Evolutionary conservation across 2,797 vertebrate genomes (phyloP), one percentile per base, ranked within the genome.

Genomic region (Leptodactylus fallax): DNA sequence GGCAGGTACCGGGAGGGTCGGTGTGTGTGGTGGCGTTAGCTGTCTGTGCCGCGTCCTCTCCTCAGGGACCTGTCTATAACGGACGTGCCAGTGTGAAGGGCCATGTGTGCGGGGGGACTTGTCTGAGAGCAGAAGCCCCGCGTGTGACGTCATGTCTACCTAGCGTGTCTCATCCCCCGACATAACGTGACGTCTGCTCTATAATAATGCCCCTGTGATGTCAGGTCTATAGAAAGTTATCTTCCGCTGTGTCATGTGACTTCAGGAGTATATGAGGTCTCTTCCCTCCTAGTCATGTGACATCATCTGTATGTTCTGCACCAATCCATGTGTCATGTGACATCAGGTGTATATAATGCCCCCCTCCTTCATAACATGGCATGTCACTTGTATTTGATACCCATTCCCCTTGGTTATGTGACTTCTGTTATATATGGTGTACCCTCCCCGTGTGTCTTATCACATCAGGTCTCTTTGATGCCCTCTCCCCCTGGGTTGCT

Each of bases 1-100:
- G 81, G 81, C 87, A 87, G 87, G 87, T 87, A 87, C 87, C 80
- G 25, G 58, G n/a, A 14, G 71, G 49, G 71, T 16, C 23, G 4
- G 23, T 23, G 61, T n/a, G 61, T 63, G n/a, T 21, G 60, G 60
- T 17, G 12, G 14, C 56, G 56, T 1, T 11, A 11, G 0, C 19
- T 63, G 19, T 63, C 63, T 25, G 63, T 67, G 63, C 23, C 11
- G n/a, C 23, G 5, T 67, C 63, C 12, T 67, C 11, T 1, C 63
- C 23, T 27, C 23, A 25, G 63, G 63, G n/a, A n/a, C 13, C 23
- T 27, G 63, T 14, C 63, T 13, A 9, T 27, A 6, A 11, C 12
- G 11, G 63, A 14, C 25, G 25, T 69, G 65, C 16, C n/a, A 27
- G 65, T 36, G 25, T 36, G 65, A 36, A 25, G 12, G 10, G 65